A percentile compares a stretch with the other conserved stretches of the same genome.
Conservation (phyloP, 2,797 vertebrate genomes). For the Miichthys miiuy region DNA sequence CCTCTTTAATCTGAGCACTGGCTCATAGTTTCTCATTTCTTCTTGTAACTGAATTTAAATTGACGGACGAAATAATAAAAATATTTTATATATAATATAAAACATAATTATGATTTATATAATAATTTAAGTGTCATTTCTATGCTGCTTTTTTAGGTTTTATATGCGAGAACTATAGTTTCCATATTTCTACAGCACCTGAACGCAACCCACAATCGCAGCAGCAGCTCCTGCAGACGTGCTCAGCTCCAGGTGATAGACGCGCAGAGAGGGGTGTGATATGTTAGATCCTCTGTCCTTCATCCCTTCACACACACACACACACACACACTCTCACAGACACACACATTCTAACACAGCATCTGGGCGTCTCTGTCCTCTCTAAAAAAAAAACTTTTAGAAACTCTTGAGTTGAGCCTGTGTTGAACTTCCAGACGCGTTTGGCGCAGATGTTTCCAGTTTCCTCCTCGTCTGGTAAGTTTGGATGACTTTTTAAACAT, state of each 20-base stretch:
- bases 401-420: background rate
- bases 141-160: background rate
- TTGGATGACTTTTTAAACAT: slow-evolving; percentile 29
- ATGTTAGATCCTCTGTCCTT: no score
- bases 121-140: background rate
- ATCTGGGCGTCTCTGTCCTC: background rate
- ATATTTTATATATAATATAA: background rate
- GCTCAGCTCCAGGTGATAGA: slow-evolving; percentile 13
- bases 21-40: background rate
- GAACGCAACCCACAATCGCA: slow-evolving; percentile 44
- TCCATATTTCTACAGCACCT: slow-evolving; percentile 21
- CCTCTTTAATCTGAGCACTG: background rate
- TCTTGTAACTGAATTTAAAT: background rate
- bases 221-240: background rate
- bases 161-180: no score
- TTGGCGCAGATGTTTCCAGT: slow-evolving; percentile 72
- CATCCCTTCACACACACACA: background rate
- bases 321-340: background rate
- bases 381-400: background rate
- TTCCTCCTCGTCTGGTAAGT: slow-evolving; percentile 70
- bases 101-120: background rate
- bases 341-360: background rate
- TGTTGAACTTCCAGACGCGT: slow-evolving; percentile 16
- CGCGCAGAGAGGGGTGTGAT: background rate
- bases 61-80: background rate